Evolutionary conservation across 2,888 invertebrate species (phyloP).

Genomic region (Parthenolecanium corni): DNA sequence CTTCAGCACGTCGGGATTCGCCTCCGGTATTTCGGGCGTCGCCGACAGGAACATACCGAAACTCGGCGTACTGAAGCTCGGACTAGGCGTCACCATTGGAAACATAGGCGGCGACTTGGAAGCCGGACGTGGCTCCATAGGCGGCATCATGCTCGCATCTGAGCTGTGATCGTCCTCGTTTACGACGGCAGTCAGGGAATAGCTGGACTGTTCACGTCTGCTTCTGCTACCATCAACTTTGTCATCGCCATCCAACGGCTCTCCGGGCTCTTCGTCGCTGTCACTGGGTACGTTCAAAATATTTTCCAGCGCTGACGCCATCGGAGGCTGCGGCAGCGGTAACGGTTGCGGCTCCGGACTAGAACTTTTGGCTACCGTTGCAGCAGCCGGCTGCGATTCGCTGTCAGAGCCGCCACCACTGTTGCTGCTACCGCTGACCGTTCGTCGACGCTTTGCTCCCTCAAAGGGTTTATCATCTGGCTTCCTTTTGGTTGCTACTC

Average conservation of each 20-base stretch:
- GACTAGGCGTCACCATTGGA: not conserved
- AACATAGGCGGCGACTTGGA: slow-evolving; percentile 25
- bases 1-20: slow-evolving; percentile 42
- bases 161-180: not conserved
- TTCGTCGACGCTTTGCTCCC: not conserved
- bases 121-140: not conserved
- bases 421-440: not conserved
- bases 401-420: not conserved
- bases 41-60: slow-evolving; percentile 16
- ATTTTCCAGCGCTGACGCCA: too few relatives aligned
- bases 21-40: slow-evolving; percentile 39
- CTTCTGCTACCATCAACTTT: not conserved
- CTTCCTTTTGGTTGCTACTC: too few relatives aligned
- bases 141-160: slow-evolving; percentile 5
- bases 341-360: not conserved
- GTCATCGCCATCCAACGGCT: not conserved
- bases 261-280: not conserved
- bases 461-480: not conserved
- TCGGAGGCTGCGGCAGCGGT: not conserved
- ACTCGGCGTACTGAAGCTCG: slow-evolving; percentile 15
- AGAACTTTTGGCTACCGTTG: not conserved
- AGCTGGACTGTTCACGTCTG: not conserved
- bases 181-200: not conserved
- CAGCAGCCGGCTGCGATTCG: not conserved
- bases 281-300: not conserved